Evolutionary conservation across 2,888 invertebrate genomes (phyloP), one percentile per base, ranked within the genome.

Genomic region (Idaea straminata): DNA sequence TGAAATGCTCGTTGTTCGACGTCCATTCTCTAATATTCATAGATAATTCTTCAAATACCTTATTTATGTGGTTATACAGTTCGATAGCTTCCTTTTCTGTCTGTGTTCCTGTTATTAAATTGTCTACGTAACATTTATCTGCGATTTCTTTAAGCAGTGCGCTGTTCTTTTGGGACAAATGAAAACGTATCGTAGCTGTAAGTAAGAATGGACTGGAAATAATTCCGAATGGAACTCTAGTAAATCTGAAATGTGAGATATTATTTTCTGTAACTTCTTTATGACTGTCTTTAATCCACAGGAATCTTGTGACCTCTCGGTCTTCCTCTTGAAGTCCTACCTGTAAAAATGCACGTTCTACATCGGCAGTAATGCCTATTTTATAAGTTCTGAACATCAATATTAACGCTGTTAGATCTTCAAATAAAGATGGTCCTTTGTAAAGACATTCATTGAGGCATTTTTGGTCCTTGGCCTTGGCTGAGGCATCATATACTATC

Each of bases 201-300:
- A 57, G 57, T 5, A 75, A 16, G 57, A 75, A 72, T 35, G 73
- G 72, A 57, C 72, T 73, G 1, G 70, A 69, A 10, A 72, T 66
- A 5, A 71, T 38, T 5, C 71, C 72, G 57, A 73, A 72, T 0
- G 66, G 69, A 0, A 70, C 65, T 34, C 68, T 35, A 7, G 62
- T 58, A 64, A 72, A 74, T 47, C 72, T 62, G 3, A 71, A 63
- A 15, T 69, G 61, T 6, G 68, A 7, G 4, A 71, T 16, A 62
- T 72, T 71, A 34, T 70, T 63, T 6, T 36, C 36, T 36, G 36
- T 36, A 7, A 10, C 6, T 36, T 36, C 36, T 36, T 10, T 5
- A 36, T 36, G 5, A 10, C 5, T 36, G 10, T 36, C 10, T 36
- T 36, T 36, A 7, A 36, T 7, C 36, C 36, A 36, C 5, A 36